A percentile compares a stretch with the other conserved stretches of the same genome.
These are phyloP conservation scores for Rachycentron canadum DNA, from an alignment of 2,797 vertebrate genomes.

Conservation along the genomic window DNA sequence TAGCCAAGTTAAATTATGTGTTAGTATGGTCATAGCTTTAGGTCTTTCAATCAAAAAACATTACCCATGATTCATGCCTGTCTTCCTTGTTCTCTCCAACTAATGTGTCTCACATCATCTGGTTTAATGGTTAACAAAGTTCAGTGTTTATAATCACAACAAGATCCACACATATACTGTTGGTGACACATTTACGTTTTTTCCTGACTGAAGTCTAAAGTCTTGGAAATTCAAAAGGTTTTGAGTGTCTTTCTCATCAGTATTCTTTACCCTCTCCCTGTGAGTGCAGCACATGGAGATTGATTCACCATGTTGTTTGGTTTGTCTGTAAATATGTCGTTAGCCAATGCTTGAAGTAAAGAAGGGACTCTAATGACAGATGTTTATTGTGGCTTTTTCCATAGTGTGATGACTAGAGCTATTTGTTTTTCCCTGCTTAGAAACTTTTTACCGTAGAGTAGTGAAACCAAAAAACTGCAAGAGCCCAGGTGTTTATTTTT, in stretches of 20 bases:
- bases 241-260: constrained; percentile 38
- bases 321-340: constrained; percentile 28
- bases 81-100: constrained; percentile 28
- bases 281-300: constrained; percentile 13
- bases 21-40: constrained; percentile 38
- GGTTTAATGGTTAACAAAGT: constrained; percentile 28
- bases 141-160: background rate
- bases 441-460: background rate
- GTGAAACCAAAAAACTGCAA: background rate
- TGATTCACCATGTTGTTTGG: constrained; percentile 2
- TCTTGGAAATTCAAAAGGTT: constrained; percentile 24
- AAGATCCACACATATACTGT: constrained; percentile 1
- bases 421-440: constrained; percentile 4
- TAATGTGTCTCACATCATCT: constrained; percentile 27
- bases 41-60: constrained; percentile 47
- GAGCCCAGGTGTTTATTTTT: background rate
- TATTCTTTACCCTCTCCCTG: background rate
- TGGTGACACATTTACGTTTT: constrained; percentile 29
- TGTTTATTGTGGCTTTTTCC: background rate
- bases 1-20: constrained; percentile 44
- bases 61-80: constrained; percentile 33
- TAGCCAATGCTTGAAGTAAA: background rate
- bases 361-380: background rate
- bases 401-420: background rate
- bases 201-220: background rate